A percentile compares a stretch with the other conserved stretches of the same genome.
Conservation (phyloP, 2,113 vertebrate genomes). For the Nanorana parkeri region DNA sequence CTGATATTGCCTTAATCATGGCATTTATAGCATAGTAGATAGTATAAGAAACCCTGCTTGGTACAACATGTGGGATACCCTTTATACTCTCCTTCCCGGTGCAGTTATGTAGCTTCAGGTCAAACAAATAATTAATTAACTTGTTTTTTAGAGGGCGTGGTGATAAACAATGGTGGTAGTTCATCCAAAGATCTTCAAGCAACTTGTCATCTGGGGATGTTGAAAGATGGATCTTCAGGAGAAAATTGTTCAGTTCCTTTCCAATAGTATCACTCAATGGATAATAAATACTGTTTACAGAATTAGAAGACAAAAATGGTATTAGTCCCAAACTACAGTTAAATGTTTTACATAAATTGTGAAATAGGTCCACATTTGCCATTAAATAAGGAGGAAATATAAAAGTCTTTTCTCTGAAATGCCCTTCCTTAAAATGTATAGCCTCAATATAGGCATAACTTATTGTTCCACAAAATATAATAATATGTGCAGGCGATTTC, state of each 20-base stretch:
- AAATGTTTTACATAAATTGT: neutral
- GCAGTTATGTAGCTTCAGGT: neutral
- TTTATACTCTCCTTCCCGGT: neutral
- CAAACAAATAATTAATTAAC: neutral
- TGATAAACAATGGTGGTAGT: neutral
- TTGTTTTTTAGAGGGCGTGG: neutral
- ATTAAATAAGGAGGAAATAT: neutral
- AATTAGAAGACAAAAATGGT: neutral
- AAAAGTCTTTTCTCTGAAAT: neutral
- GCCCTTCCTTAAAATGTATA: neutral
- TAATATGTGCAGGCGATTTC: neutral
- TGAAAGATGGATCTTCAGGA: neutral
- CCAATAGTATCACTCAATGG: neutral
- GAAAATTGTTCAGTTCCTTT: neutral
- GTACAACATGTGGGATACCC: neutral
- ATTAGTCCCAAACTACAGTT: neutral
- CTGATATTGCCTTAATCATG: neutral
- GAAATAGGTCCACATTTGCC: neutral
- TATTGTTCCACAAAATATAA: neutral
- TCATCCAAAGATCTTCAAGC: neutral
- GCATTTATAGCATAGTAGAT: neutral
- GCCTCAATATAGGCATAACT: no score
- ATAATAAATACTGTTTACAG: no score
- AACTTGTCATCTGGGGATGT: constrained; percentile 11
- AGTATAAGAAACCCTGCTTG: neutral